A percentile compares a stretch with the other conserved stretches of the same genome.
Conservation (phyloP, 2,888 invertebrate species). For the Amblyteles armatorius region DNA sequence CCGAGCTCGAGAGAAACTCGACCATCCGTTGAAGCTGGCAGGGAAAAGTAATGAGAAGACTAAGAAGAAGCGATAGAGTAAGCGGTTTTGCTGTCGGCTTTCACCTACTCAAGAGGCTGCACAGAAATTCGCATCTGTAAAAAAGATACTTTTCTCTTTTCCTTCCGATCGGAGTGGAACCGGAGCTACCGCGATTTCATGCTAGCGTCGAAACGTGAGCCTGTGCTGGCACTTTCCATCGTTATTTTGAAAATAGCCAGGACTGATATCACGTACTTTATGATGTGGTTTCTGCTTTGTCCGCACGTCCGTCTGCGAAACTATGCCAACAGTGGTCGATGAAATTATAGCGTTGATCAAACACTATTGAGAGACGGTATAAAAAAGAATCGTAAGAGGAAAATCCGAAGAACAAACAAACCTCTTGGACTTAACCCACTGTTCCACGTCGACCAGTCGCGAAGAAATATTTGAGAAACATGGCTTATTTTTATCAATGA, state of each 20-base stretch:
- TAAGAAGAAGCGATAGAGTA: slow-evolving; percentile 22
- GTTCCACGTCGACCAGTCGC: neutral
- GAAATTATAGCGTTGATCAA: slow-evolving; percentile 37
- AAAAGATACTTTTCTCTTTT: neutral
- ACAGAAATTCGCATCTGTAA: slow-evolving; percentile 6
- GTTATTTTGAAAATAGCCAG: neutral
- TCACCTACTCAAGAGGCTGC: slow-evolving; percentile 27
- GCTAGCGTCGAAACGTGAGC: neutral
- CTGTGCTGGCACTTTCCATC: slow-evolving; percentile 16
- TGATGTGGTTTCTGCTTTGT: neutral
- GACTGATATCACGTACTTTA: neutral
- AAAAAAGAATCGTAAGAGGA: slow-evolving; percentile 41
- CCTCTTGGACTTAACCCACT: slow-evolving; percentile 24
- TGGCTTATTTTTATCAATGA: neutral
- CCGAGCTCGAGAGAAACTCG: slow-evolving; percentile 41
- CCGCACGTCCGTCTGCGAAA: neutral
- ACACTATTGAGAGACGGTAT: slow-evolving; percentile 11
- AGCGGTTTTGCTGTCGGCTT: slow-evolving; percentile 40
- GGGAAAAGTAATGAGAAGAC: slow-evolving; percentile 20
- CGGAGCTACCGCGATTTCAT: slow-evolving; percentile 32
- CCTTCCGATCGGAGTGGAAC: slow-evolving; percentile 46
- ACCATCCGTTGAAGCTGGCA: neutral
- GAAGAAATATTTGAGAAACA: neutral
- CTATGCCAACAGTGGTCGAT: neutral
- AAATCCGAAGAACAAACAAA: slow-evolving; percentile 46